Evolutionary conservation across 2,797 vertebrate species (phyloP).

Genomic region (Eulemur rubriventer): DNA sequence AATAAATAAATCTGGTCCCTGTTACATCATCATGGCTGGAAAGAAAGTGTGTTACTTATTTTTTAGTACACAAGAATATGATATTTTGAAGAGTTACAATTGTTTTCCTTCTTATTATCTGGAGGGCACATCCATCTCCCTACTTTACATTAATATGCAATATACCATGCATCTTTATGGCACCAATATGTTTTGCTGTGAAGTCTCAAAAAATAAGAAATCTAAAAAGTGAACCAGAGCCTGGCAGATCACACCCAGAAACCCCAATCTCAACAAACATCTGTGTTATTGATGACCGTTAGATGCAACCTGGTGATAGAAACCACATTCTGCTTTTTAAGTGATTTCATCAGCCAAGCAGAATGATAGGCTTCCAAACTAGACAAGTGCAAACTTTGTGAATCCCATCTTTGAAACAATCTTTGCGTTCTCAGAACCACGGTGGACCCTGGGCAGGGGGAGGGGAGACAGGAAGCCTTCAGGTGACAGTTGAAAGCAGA

Average conservation of each 20-base stretch:
- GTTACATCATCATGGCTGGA: background rate
- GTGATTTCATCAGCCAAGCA: conserved; percentile 3
- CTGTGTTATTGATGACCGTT: background rate
- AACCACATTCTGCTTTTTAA: background rate
- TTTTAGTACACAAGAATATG: background rate
- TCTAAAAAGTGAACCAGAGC: background rate
- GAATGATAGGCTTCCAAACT: background rate
- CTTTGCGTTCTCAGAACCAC: background rate
- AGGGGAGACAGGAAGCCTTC: background rate
- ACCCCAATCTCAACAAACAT: background rate
- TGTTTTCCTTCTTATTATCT: background rate
- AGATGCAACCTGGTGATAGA: background rate
- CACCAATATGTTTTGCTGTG: background rate
- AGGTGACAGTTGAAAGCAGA: background rate
- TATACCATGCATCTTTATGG: background rate
- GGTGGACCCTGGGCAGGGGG: background rate
- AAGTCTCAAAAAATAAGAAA: background rate
- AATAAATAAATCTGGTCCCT: background rate
- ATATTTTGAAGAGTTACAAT: background rate
- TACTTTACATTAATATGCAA: background rate
- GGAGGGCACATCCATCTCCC: background rate
- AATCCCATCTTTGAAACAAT: background rate
- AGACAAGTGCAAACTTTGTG: background rate
- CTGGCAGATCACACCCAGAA: background rate
- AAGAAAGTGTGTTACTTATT: conserved; percentile 12